phyloP scores from a whole-genome alignment of 1,140 invertebrate genomes.

The Heliconius hewitsoni region DNA sequence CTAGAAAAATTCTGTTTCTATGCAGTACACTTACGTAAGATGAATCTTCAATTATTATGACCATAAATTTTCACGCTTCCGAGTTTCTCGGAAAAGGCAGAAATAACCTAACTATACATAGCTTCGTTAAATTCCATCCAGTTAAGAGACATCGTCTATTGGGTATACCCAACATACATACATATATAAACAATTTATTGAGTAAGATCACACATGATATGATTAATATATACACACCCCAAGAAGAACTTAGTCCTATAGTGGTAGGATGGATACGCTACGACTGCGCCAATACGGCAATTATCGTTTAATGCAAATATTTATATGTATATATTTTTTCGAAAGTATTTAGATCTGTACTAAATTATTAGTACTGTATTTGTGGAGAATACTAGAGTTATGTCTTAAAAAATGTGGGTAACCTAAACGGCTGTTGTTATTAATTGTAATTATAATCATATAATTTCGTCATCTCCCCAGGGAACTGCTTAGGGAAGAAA shows the following conservation, averaged over 20 bases:
- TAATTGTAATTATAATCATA: not conserved
- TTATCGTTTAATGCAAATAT: too few species aligned
- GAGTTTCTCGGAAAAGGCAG: not conserved
- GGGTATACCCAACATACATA: not conserved
- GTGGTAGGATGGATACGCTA: too few species aligned
- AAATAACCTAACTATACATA: not conserved
- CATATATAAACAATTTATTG: too few species aligned
- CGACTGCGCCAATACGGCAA: too few species aligned
- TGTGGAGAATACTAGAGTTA: too few species aligned
- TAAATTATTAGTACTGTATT: too few species aligned
- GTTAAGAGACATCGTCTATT: not conserved
- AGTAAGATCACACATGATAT: too few species aligned
- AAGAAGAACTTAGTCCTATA: too few species aligned
- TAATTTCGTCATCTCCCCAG: not conserved
- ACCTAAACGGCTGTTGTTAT: not conserved
- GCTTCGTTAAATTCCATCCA: not conserved
- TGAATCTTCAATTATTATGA: conserved; percentile 7
- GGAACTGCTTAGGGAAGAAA: not conserved
- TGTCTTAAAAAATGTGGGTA: too few species aligned
- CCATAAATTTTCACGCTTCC: conserved; percentile 2
- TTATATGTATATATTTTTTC: too few species aligned
- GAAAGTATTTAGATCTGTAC: too few species aligned
- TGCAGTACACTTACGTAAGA: not conserved
- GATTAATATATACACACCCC: too few species aligned
- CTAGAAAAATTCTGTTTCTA: not conserved